Evolutionary conservation across 2,113 vertebrate species (phyloP).

Genomic region (Columbina picui): DNA sequence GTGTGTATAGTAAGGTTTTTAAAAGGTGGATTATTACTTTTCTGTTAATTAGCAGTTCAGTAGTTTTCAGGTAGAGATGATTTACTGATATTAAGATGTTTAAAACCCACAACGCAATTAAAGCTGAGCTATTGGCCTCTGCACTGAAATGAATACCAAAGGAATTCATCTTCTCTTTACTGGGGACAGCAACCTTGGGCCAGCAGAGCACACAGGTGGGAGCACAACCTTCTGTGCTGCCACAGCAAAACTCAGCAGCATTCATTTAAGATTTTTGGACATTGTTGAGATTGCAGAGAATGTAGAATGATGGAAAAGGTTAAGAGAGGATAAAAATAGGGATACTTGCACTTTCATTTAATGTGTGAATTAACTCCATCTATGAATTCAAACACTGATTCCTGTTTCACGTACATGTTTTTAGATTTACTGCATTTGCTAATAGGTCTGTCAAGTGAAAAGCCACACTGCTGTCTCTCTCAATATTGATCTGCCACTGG

Average conservation of each 20-base stretch:
- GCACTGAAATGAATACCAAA: neutral
- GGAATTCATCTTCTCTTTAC: neutral
- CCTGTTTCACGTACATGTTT: neutral
- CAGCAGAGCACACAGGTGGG: neutral
- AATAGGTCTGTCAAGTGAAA: neutral
- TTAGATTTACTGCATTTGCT: neutral
- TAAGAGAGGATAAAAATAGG: neutral
- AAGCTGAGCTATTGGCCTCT: neutral
- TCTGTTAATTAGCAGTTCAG: neutral
- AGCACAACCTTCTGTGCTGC: neutral
- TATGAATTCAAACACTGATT: neutral
- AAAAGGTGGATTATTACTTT: neutral
- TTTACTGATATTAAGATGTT: neutral
- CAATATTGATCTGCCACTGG: fast-evolving
- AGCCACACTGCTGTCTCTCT: neutral
- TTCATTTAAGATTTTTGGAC: neutral
- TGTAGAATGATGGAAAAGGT: neutral
- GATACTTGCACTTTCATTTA: neutral
- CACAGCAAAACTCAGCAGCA: neutral
- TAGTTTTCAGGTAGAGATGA: neutral
- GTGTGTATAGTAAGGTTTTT: neutral
- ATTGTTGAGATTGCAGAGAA: neutral
- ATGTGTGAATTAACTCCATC: neutral
- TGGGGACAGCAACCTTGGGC: neutral
- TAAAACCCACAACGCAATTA: neutral